Evolutionary conservation across 1,140 invertebrate species (phyloP), one percentile per base, ranked within the genome.

Genomic region (Achroia grisella): DNA sequence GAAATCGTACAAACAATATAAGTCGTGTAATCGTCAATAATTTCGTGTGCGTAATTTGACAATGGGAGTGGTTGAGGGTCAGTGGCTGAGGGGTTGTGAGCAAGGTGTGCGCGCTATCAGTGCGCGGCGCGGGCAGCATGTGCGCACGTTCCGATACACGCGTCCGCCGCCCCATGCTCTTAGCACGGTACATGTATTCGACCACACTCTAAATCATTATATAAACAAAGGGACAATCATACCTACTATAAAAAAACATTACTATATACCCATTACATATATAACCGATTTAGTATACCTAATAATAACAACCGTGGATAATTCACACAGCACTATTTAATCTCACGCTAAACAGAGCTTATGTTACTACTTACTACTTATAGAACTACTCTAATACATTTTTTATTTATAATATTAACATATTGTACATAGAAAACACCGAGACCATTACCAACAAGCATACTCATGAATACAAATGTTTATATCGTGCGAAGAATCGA

Each of bases 61-160:
- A 71, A 65, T 62, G 56, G 62, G 67, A 75, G 57, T 62, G 65
- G 44, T 58, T 53, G 52, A 37, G 76, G 79, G 71, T 76, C 71
- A 71, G 60, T 65, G 52, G 44, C 59, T 58, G 73, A 66, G 62
- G 80, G 68, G 47, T 53, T 56, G 27, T 41, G 57, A 71, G 71
- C 75, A 80, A 81, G 77, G 77, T 81, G 79, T 79, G 62, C 53
- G 56, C 72, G 67, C 60, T 83, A 81, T 81, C 77, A 81, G 60
- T 54, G 75, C 73, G 56, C 56, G 37, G 17, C 59, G 37, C 56
- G 39, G 46, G 49, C 53, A 49, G 64, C 73, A 75, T 79, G 73
- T 78, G 74, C 74, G 64, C n/a, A n/a, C 56, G 79, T 77, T 76
- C 79, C 79, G 57, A 71, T 58, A 78, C 72, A 76, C 69, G 68